Evolutionary conservation across 30 jellyfish, hydroid and myxozoan genomes (phyloP).

Genomic region (Hydractinia echinata): DNA sequence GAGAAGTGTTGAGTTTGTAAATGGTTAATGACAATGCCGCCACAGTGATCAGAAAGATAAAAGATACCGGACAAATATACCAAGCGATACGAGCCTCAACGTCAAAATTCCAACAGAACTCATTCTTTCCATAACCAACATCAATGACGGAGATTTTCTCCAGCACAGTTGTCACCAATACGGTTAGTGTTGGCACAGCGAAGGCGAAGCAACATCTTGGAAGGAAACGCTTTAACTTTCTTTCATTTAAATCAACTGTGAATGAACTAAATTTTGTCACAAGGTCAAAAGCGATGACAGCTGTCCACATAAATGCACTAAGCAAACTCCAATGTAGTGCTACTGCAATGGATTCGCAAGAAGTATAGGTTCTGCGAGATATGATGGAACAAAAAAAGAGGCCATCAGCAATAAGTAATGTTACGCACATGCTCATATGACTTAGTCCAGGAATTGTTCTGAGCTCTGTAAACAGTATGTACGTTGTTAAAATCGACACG

Average conservation of each 20-base stretch:
- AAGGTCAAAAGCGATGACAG: constrained; percentile 3
- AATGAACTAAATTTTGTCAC: neutral
- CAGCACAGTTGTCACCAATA: neutral
- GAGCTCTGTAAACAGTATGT: neutral
- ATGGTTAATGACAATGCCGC: neutral
- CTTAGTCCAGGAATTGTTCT: constrained; percentile 14
- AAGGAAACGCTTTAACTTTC: neutral
- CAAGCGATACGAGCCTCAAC: constrained; percentile 7
- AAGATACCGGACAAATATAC: constrained; percentile 6
- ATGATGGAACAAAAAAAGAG: neutral
- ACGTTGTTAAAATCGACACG: neutral
- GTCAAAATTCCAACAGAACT: neutral
- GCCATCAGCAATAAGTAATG: neutral
- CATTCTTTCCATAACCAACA: constrained; percentile 26
- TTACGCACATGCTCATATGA: neutral
- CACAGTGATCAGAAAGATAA: neutral
- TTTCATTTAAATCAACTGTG: neutral
- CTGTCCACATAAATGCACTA: constrained; percentile 4
- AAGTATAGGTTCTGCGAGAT: neutral
- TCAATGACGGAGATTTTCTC: neutral
- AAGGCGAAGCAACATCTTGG: neutral
- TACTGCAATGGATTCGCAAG: constrained; percentile 8
- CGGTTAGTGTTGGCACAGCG: neutral
- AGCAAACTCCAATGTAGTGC: constrained; percentile 11
- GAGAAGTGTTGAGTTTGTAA: neutral